These are phyloP conservation scores for Trogon surrucura DNA, from an alignment of 2,113 vertebrate species.

Conservation along the genomic window DNA sequence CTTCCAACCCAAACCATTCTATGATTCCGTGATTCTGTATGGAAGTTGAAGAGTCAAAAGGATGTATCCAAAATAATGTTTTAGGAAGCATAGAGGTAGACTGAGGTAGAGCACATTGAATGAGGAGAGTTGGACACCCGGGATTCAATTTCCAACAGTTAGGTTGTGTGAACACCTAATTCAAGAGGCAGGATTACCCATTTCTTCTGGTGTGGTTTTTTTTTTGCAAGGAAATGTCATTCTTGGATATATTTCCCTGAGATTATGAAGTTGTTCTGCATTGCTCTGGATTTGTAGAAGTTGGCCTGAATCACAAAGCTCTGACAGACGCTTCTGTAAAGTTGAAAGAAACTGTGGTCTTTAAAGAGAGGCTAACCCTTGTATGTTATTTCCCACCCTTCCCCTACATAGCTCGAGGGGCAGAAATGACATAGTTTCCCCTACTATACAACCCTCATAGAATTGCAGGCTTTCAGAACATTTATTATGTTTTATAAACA, in stretches of 20 bases:
- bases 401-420: fast-evolving
- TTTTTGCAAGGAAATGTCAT: not conserved
- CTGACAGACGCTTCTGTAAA: not conserved
- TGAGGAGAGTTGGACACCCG: not conserved
- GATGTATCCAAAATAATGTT: not conserved
- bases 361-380: not conserved
- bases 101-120: not conserved
- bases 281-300: not conserved
- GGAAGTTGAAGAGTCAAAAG: not conserved
- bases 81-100: not conserved
- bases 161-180: not conserved
- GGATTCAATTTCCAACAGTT: not conserved
- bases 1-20: too few relatives aligned
- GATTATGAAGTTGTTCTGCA: not conserved
- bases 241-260: not conserved
- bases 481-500: not conserved
- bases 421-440: not conserved
- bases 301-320: not conserved
- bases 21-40: not conserved
- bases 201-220: not conserved
- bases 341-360: not conserved
- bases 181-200: not conserved
- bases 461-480: not conserved
- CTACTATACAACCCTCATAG: not conserved
- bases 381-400: not conserved